Conservation (phyloP, 2,888 invertebrate species). For the Hirtodrosophila trivittata region DNA sequence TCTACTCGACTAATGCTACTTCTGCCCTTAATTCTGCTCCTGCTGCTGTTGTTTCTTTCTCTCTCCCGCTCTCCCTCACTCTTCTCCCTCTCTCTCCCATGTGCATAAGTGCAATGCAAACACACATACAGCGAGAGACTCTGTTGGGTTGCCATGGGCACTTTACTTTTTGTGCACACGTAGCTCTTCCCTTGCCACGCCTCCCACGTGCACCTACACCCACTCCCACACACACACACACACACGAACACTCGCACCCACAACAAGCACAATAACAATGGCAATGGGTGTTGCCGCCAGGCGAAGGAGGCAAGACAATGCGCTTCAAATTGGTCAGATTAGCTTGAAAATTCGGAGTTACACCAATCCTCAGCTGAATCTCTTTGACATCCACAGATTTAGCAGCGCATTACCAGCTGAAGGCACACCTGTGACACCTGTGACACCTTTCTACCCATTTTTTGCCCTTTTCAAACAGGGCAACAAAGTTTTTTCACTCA, state of each 20-base stretch:
- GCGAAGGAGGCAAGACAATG: slow-evolving; percentile 64
- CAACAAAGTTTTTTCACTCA: slow-evolving; percentile 30
- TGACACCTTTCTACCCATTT: background rate
- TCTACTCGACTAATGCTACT: slow-evolving; percentile 70
- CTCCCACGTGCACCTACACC: slow-evolving; percentile 5
- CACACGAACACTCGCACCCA: no score
- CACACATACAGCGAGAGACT: slow-evolving; percentile 41
- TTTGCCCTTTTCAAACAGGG: background rate
- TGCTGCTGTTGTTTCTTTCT: background rate
- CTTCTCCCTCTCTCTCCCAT: slow-evolving; percentile 28
- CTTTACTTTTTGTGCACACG: slow-evolving; percentile 63
- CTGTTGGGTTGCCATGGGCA: slow-evolving; percentile 54
- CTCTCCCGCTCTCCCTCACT: slow-evolving; percentile 4
- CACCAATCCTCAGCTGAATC: slow-evolving; percentile 29
- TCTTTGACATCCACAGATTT: slow-evolving; percentile 73
- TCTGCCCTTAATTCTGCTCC: slow-evolving; percentile 4
- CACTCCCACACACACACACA: slow-evolving; percentile 25
- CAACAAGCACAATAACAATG: slow-evolving; percentile 38
- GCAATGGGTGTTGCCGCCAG: slow-evolving; percentile 42
- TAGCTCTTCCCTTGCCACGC: slow-evolving; percentile 41
- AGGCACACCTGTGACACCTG: slow-evolving; percentile 28
- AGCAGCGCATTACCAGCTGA: slow-evolving; percentile 54
- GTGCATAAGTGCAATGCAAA: slow-evolving; percentile 73
- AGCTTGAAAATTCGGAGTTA: slow-evolving; percentile 58
- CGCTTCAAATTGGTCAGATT: slow-evolving; percentile 77